Base-by-base conservation (phyloP, 2,888 invertebrate genomes). In the Drosophila algonquin region DNA sequence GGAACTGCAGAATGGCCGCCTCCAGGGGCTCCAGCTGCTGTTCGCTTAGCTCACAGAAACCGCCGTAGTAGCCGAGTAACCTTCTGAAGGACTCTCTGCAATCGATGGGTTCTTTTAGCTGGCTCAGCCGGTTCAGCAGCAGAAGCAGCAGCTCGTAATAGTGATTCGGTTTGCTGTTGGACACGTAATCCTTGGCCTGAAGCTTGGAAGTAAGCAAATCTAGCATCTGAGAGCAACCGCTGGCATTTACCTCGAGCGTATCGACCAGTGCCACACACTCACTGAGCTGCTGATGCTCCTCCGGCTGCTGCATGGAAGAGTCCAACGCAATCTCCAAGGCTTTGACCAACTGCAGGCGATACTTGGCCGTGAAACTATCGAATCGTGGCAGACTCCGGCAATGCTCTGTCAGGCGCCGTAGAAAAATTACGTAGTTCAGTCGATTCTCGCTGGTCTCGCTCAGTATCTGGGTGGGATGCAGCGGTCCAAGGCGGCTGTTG, bases 11-110 rank as follows among this genome's bases (percentile, higher is more conserved):
- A 10, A 96, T 88, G 2, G 93, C 90, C 6, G 90, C 91, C 77
- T 95, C 95, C 79, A 96, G 91, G 50, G 90, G 91, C 4, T 93
- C 93, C 27, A 94, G 86, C 82, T 94, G 94, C 12, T 92, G 89
- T 16, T 91, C 93, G 40, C 27, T 81, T 62, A 27, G 50, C 0
- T 91, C 73, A 6, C 94, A 90, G 54, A 94, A 90, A 46, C 92
- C 90, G 2, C 90, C 90, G 80, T 94, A 94, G 45, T 94, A 87
- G 53, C 89, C 90, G 8, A 93, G 88, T 30, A 92, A 89, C 55
- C 93, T 93, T 51, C 90, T 87, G 5, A 94, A 79, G 18, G 92
- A 81, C 46, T 92, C 90, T 4, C 90, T 63, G 55, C 87, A 83
- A 16, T 84, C 79, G 1, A 91, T 54, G 0, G 89, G 65, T 56